A percentile compares a stretch with the other conserved stretches of the same genome.
These are phyloP conservation scores for Proales similis DNA, from an alignment of 1,140 invertebrate genomes.

Conservation along the genomic window DNA sequence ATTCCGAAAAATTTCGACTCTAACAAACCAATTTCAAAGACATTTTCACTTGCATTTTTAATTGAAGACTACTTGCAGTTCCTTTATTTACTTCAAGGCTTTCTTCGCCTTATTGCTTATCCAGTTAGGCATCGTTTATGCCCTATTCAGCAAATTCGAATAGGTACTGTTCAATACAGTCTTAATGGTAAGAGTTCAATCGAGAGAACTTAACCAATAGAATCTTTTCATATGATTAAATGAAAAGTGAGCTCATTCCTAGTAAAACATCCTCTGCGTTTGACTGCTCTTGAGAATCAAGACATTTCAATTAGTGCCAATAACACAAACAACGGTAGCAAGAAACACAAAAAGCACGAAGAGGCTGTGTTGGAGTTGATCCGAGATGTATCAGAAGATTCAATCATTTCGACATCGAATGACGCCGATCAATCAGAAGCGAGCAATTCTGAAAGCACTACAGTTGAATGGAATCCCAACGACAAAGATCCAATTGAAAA, in stretches of 20 bases:
- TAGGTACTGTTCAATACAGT: background rate
- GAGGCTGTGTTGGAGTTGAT: too few species aligned
- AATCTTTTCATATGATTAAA: background rate
- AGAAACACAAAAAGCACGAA: too few species aligned
- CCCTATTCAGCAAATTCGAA: conserved; percentile 31
- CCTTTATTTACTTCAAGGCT: conserved; percentile 30
- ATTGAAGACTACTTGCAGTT: conserved; percentile 22
- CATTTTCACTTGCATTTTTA: conserved; percentile 7
- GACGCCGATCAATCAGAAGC: too few species aligned
- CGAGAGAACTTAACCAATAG: background rate
- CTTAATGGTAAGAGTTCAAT: background rate
- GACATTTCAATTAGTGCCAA: too few species aligned
- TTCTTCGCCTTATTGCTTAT: conserved; percentile 9
- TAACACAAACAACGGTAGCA: too few species aligned
- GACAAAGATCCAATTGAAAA: too few species aligned
- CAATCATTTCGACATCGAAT: too few species aligned
- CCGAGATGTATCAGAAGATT: too few species aligned
- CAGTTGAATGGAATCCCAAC: too few species aligned
- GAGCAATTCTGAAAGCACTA: too few species aligned
- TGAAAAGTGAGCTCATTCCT: conserved; percentile 5
- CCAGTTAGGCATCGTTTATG: conserved; percentile 3
- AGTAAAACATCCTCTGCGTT: too few species aligned
- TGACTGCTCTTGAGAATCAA: too few species aligned
- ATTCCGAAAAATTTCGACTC: background rate
- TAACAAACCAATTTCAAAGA: background rate